Percentiles rank a stretch among this genome's conserved stretches.
phyloP scores from a whole-genome alignment of 2,888 invertebrate species.

The Pomacea canaliculata region DNA sequence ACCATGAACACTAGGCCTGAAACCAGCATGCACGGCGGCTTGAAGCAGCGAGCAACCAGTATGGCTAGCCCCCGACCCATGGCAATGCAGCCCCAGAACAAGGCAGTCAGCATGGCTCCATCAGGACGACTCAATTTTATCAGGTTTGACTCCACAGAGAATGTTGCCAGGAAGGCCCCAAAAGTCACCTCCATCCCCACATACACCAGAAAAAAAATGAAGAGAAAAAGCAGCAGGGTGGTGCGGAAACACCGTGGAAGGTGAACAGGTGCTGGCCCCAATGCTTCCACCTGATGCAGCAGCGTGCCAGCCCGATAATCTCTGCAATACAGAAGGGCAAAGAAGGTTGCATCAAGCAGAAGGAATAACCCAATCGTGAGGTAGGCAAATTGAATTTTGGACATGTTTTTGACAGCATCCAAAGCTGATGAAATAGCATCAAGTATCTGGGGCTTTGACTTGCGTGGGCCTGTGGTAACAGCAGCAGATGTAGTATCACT shows the following conservation, averaged over 20 bases:
- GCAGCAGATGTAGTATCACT: background rate
- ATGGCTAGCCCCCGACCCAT: constrained; percentile 69
- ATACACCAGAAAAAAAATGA: constrained; percentile 69
- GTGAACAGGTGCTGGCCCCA: constrained; percentile 25
- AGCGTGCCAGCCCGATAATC: constrained; percentile 35
- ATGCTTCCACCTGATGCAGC: constrained; percentile 24
- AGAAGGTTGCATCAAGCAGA: constrained; percentile 63
- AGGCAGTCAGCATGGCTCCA: constrained; percentile 68
- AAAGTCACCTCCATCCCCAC: constrained; percentile 71
- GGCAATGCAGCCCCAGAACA: constrained; percentile 71
- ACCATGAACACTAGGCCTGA: constrained; percentile 63
- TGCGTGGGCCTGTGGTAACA: constrained; percentile 17
- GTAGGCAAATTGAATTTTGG: constrained; percentile 68
- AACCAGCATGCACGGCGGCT: constrained; percentile 68
- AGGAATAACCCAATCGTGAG: constrained; percentile 66
- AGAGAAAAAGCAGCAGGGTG: constrained; percentile 63
- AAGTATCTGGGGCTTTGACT: constrained; percentile 42
- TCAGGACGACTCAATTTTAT: constrained; percentile 61
- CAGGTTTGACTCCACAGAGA: constrained; percentile 57
- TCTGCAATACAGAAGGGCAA: constrained; percentile 65
- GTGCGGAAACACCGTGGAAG: constrained; percentile 43
- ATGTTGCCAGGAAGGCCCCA: constrained; percentile 70
- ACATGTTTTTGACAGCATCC: constrained; percentile 49
- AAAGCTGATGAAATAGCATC: constrained; percentile 40
- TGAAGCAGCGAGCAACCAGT: constrained; percentile 66